Base-by-base conservation (phyloP, 2,797 vertebrate species). In the Sebastes taczanowskii region DNA sequence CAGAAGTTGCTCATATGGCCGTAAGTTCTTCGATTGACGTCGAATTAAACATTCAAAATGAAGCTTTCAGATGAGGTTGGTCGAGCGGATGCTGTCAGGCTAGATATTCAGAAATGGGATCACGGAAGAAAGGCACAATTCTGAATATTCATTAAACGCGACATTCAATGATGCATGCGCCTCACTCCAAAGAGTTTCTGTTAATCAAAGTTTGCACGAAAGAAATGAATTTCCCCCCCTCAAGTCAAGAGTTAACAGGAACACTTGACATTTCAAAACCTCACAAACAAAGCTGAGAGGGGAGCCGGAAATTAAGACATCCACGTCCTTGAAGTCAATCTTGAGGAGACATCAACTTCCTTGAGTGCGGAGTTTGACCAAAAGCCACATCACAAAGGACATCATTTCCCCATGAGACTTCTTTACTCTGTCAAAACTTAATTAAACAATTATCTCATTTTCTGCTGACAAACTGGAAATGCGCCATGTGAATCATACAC, bases 41-140 rank as follows among this genome's bases (percentile, higher is more conserved):
- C 65, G 6, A 61, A 76, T n/a, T 68, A 55, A 71, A 61, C 4
- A 35, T 56, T 64, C 34, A 25, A 25, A 49, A 61, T 2, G 52
- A 25, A 66, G 58, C 56, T 58, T 60, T 78, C 7, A 23, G 42
- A 68, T 11, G 0, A 42, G 7, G 60, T 74, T 86, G 82, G 85
- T 56, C 22, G 67, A 83, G 75, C 81, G 80, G 80, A 86, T 82
- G 83, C 78, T 68, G 56, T 72, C 63, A 52, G 66, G 75, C 53
- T 14, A 56, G 46, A 60, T 64, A 11, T 69, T 35, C 16, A 69
- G 65, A 71, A 82, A 55, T 2, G 5, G 71, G 11, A 84, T 56
- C 71, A 63, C 32, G 10, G 27, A 52, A 29, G 42, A 23, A 3
- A 60, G 46, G 13, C 35, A 18, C 25, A 38, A 53, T 78, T 14